Evolutionary conservation across 1,140 invertebrate species (phyloP).

Genomic region (Ephestia elutella): DNA sequence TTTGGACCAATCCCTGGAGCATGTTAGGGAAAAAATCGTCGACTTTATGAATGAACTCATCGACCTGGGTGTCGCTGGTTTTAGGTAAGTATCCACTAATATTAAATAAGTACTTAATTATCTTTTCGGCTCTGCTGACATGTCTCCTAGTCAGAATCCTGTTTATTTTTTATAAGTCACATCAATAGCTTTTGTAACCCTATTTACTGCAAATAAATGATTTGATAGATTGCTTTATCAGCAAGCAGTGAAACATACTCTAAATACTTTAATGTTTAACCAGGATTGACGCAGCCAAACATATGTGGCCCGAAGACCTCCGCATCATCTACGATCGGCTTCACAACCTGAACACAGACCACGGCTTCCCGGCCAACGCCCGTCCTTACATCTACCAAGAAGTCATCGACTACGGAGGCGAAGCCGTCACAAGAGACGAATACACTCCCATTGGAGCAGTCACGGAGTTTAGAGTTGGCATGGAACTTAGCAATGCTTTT

Average conservation of each 20-base stretch:
- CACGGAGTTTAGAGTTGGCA: conserved; percentile 80
- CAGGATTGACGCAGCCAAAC: conserved; percentile 84
- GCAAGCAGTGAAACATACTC: too few species aligned
- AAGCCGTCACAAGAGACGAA: conserved; percentile 79
- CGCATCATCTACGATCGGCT: conserved; percentile 76
- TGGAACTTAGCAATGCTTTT: conserved; percentile 64
- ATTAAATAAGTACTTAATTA: neutral
- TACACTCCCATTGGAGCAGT: conserved; percentile 81
- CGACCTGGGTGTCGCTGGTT: conserved; percentile 86
- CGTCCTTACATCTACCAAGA: conserved; percentile 86
- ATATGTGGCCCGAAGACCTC: conserved; percentile 87
- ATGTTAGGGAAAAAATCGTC: conserved; percentile 81
- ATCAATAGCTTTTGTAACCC: too few species aligned
- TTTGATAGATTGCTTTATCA: too few species aligned
- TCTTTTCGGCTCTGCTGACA: neutral
- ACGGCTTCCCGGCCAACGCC: conserved; percentile 76
- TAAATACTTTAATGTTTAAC: neutral
- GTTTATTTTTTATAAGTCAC: too few species aligned
- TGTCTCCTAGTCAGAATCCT: too few species aligned
- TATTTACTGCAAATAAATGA: too few species aligned
- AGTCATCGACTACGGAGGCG: conserved; percentile 84
- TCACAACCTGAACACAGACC: conserved; percentile 76
- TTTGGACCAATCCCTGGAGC: conserved; percentile 78
- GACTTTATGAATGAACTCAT: conserved; percentile 83
- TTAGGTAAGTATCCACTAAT: conserved; percentile 63